Base-by-base conservation (phyloP, 92 coral and sea anemone genomes). In the Porites rus region DNA sequence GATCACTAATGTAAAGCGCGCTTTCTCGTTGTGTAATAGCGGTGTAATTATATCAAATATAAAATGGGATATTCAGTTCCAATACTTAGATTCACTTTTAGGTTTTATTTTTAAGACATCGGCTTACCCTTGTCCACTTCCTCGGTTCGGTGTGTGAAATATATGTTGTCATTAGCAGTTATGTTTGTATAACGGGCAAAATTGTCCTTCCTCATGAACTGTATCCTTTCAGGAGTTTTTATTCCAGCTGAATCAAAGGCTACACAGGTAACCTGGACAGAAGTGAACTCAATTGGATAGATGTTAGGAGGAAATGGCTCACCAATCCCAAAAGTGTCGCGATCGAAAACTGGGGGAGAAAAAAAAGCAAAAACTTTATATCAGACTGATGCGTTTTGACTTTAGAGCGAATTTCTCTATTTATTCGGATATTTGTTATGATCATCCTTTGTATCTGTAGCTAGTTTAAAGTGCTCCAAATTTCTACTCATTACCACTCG, bases 261-360 rank as follows among this genome's bases (percentile, higher is more conserved):
- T n/a, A 74, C 77, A 51, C 77, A 74, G 25, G 77, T 74, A 18
- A 74, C 77, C 6, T 51, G 17, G 18, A 62, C 77, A 4, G 77
- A 50, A 7, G 77, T 74, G 22, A 51, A 74, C 77, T 74, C 62
- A n/a, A 74, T 4, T 52, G 77, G 54, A 52, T 14, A 73, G 61
- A 73, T 17, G n/a, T 73, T 73, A 3, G 7, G 10, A 17, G 77
- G 77, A 20, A 14, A 73, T n/a, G 77, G 77, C 61, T 73, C 61
- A 21, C 46, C 62, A 60, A 74, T 69, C 18, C 74, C 74, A 25
- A 69, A 69, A 21, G 24, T 69, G 25, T 24, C 25, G 25, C 25
- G 25, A 10, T 69, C 51, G 17, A 10, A 2, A 16, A 3, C 73
- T 69, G 25, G 25, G 46, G 28, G 13, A 43, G 10, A 53, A 53